phyloP scores from a whole-genome alignment of 2,113 vertebrate species.

The Larimichthys polyactis region DNA sequence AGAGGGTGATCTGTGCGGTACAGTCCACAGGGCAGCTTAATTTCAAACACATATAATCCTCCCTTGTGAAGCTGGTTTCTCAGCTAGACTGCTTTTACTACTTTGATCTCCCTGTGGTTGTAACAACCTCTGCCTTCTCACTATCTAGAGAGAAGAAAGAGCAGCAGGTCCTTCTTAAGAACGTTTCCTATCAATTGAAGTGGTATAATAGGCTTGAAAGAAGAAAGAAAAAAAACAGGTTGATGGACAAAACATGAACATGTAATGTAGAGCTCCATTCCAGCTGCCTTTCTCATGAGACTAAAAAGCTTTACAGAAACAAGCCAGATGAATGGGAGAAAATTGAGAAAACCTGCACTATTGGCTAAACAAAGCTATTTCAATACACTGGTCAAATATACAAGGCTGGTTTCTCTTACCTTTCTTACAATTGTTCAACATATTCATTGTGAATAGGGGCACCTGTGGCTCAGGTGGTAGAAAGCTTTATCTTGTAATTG shows the following conservation, averaged over 20 bases:
- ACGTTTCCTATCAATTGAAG: not conserved
- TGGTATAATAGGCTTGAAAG: not conserved
- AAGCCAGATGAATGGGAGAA: not conserved
- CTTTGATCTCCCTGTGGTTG: constrained; percentile 48
- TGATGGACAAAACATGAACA: not conserved
- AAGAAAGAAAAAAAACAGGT: not conserved
- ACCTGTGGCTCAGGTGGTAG: too few relatives aligned
- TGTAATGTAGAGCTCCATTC: not conserved
- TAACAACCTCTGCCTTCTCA: constrained; percentile 24
- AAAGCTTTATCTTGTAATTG: too few relatives aligned
- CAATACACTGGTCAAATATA: not conserved
- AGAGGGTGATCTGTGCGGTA: constrained; percentile 31
- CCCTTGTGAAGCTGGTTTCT: constrained; percentile 41
- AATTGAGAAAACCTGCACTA: not conserved
- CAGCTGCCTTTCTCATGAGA: not conserved
- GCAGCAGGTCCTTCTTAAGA: not conserved
- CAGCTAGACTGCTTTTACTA: constrained; percentile 27
- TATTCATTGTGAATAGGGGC: not conserved
- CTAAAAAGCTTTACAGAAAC: not conserved
- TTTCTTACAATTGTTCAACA: not conserved
- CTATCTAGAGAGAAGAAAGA: constrained; percentile 6
- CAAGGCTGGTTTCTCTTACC: not conserved
- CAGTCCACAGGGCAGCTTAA: constrained; percentile 44
- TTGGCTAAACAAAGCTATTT: not conserved
- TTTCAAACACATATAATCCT: constrained; percentile 62